Conservation (phyloP, 2,113 vertebrate genomes). For the Caloenas nicobarica region DNA sequence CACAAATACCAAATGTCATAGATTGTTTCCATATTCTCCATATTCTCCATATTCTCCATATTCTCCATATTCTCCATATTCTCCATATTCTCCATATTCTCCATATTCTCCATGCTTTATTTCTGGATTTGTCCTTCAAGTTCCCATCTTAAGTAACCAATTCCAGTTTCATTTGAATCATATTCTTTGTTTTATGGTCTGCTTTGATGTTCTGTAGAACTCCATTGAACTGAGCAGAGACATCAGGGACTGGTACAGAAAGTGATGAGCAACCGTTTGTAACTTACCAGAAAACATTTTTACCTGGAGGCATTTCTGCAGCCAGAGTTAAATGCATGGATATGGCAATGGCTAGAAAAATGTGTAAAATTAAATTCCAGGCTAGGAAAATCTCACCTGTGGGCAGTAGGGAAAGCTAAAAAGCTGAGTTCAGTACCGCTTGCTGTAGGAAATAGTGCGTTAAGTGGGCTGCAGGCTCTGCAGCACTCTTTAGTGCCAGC, state of each 20-base stretch:
- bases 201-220: no score
- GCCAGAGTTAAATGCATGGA: neutral
- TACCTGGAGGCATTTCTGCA: neutral
- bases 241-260: neutral
- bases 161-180: no score
- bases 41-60: no score
- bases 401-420: neutral
- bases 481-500: neutral
- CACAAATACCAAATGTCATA: no score
- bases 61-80: no score
- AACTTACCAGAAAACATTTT: neutral
- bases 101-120: no score
- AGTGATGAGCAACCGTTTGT: neutral
- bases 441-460: neutral
- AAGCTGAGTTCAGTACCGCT: neutral
- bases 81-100: no score
- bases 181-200: no score
- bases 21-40: no score
- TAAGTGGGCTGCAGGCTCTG: neutral
- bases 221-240: no score
- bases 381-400: neutral
- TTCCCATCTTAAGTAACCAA: no score
- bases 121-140: no score
- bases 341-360: neutral
- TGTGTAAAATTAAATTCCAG: neutral